phyloP scores from a whole-genome alignment of 2,113 vertebrate genomes.

The Ammodytes dubius region DNA sequence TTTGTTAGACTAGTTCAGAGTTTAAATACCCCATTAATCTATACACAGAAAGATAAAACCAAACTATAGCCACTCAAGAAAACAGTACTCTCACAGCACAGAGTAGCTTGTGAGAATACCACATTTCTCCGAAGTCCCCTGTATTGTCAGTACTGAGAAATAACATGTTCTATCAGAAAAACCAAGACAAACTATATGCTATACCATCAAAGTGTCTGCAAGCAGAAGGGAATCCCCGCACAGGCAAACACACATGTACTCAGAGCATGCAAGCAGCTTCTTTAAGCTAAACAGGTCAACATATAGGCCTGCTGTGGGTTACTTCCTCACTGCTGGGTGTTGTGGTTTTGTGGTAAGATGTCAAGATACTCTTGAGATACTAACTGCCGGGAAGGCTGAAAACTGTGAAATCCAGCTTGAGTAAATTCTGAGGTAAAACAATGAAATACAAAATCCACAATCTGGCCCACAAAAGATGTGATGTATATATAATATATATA shows the following conservation, averaged over 20 bases:
- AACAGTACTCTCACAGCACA: neutral
- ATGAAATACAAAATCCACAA: conserved; percentile 15
- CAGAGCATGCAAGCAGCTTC: conserved; percentile 25
- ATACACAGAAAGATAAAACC: neutral
- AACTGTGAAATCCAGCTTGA: conserved; percentile 22
- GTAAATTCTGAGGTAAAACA: neutral
- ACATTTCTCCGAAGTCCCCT: conserved; percentile 53
- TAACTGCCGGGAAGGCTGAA: conserved; percentile 52
- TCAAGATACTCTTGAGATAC: conserved; percentile 39
- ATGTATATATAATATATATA: too few species aligned
- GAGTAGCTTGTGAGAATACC: neutral
- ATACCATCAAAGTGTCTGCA: conserved; percentile 51
- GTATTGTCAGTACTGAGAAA: conserved; percentile 56
- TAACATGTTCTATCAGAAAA: conserved; percentile 50
- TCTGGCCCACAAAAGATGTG: neutral
- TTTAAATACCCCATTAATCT: neutral
- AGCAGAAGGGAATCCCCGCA: conserved; percentile 52
- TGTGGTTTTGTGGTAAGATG: conserved; percentile 66
- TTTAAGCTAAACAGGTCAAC: conserved; percentile 56
- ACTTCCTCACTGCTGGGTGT: conserved; percentile 44
- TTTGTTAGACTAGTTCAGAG: neutral
- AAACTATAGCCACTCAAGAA: neutral
- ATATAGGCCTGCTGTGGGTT: conserved; percentile 38
- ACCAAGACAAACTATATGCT: conserved; percentile 38
- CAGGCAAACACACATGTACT: conserved; percentile 10